Base-by-base conservation (phyloP, 1,140 invertebrate genomes). In the Aporrectodea caliginosa region DNA sequence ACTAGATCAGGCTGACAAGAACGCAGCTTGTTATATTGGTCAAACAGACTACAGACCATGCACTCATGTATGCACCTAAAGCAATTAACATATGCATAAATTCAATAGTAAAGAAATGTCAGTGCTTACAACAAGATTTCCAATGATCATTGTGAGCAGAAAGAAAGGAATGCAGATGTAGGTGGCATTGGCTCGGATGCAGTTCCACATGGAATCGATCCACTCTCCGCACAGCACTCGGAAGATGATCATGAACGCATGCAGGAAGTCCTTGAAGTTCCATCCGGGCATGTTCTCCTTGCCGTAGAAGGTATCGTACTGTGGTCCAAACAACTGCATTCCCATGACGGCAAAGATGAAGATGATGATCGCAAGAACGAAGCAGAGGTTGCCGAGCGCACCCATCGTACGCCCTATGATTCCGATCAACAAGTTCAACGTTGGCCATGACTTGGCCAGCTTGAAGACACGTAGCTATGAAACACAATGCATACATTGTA, bases 141-240 rank as follows among this genome's bases (percentile, higher is more conserved):
- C 97, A 88, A 99, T 97, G 84, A 98, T 94, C 84, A 98, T 96
- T 43, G 96, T 98, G 27, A 96, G 95, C 85, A 98, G 90, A 90
- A 98, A 98, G 91, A 98, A 98, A 43, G 96, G 96, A 84, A 98
- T 94, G 87, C 97, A 98, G 29, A 94, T 93, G 72, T 93, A 93
- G 83, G 96, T 95, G 29, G 95, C 35, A 74, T 33, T 74, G 35
- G 31, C 35, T 22, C 35, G 91, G 93, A 97, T 95, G 89, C 96
- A 99, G 85, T 97, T 95, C 95, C 96, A 98, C 94, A 98, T 97
- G 32, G 95, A 97, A 87, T 98, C 95, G 83, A 99, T 98, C 96
- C 97, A 98, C 90, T 99, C 97, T 85, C 96, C 97, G 90, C 97
- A 98, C 68, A 99, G 89, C 34, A 79, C 78, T 78, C 96, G 92